These are phyloP conservation scores for Crocuta crocuta DNA, from an alignment of 2,113 vertebrate species.

Conservation along the genomic window DNA sequence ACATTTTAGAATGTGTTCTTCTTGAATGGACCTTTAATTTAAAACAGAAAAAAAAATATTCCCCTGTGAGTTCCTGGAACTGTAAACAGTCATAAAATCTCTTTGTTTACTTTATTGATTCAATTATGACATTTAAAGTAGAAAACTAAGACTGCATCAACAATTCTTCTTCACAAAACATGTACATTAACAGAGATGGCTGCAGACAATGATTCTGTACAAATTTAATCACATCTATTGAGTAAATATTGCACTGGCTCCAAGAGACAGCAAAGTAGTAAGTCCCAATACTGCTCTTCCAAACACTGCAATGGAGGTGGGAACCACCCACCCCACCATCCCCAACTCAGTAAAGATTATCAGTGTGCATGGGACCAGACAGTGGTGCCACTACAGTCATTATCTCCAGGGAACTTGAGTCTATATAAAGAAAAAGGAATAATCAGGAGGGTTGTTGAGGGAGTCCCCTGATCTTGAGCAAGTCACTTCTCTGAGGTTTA, in stretches of 20 bases:
- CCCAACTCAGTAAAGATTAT: neutral
- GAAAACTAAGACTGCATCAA: conserved; percentile 33
- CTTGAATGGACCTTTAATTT: conserved; percentile 45
- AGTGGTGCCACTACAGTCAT: neutral
- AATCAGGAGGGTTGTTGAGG: neutral
- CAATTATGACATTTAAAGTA: conserved; percentile 70
- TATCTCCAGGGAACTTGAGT: neutral
- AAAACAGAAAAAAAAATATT: conserved; percentile 50
- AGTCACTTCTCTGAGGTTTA: neutral
- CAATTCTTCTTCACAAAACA: conserved; percentile 56
- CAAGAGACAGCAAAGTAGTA: conserved; percentile 45
- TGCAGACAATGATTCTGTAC: conserved; percentile 67
- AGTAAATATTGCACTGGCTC: conserved; percentile 74
- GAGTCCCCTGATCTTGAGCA: neutral
- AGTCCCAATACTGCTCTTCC: conserved; percentile 11
- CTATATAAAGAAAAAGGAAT: neutral
- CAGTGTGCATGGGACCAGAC: neutral
- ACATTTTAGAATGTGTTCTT: neutral
- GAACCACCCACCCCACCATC: neutral
- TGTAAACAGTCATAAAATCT: conserved; percentile 52
- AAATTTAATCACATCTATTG: conserved; percentile 75
- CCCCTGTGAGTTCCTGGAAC: conserved; percentile 26
- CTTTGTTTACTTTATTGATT: conserved; percentile 67
- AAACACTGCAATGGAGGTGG: neutral
- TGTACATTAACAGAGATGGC: conserved; percentile 46